phyloP scores from a whole-genome alignment of 2,888 invertebrate genomes.

The Leptothorax acervorum region DNA sequence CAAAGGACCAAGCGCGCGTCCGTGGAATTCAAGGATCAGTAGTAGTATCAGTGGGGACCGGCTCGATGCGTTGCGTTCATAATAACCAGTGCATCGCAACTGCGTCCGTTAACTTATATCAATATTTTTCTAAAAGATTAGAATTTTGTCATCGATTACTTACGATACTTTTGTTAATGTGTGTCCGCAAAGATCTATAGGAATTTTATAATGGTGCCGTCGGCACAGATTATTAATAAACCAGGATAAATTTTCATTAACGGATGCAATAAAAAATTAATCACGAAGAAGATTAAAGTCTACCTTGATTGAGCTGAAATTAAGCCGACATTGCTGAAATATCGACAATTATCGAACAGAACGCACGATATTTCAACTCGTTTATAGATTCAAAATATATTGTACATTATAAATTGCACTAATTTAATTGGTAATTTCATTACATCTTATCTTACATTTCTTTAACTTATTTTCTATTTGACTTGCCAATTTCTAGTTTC shows the following conservation, averaged over 20 bases:
- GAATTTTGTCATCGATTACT: neutral
- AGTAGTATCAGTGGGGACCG: neutral
- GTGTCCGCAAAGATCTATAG: neutral
- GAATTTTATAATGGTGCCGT: neutral
- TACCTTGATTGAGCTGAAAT: neutral
- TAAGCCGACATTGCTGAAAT: neutral
- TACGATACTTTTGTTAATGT: neutral
- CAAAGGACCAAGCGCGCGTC: slow-evolving; percentile 36
- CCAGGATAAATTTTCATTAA: neutral
- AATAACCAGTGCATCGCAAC: neutral
- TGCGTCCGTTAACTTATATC: neutral
- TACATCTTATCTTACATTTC: neutral
- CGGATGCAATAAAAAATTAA: neutral
- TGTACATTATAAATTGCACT: neutral
- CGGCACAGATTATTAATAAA: neutral
- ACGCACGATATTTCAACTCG: neutral
- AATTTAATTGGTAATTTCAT: neutral
- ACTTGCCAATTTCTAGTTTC: neutral
- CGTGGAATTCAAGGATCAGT: slow-evolving; percentile 50
- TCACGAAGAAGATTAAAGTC: slow-evolving; percentile 1
- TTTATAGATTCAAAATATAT: neutral
- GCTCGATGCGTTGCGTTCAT: neutral
- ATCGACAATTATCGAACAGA: neutral
- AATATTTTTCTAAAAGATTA: neutral
- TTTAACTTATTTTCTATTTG: slow-evolving; percentile 8